Percentiles rank a stretch among this genome's conserved stretches.
Conservation (phyloP, 2,797 vertebrate genomes). For the Megaceryle alcyon region DNA sequence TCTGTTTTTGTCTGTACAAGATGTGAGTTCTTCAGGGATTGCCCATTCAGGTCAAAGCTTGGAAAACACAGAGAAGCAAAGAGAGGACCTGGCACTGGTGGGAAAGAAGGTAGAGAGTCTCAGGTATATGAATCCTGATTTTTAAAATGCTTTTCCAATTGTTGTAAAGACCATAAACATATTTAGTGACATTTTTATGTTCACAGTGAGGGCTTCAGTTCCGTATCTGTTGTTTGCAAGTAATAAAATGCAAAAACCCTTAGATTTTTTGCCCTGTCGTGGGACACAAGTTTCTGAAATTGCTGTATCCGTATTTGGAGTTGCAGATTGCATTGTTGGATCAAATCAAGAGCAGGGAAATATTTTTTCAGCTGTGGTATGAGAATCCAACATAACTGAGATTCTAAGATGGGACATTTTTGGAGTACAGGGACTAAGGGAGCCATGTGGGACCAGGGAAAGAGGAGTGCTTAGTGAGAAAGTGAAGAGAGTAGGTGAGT, state of each 20-base stretch:
- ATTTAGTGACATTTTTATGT: background rate
- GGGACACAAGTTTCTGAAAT: background rate
- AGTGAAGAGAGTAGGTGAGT: accelerated
- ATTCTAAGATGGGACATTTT: background rate
- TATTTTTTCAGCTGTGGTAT: background rate
- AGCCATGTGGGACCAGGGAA: background rate
- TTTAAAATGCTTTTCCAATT: background rate
- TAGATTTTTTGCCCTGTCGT: background rate
- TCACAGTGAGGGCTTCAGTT: background rate
- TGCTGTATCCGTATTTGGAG: background rate
- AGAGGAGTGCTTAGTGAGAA: background rate
- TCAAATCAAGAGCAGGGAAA: background rate
- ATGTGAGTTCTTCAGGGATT: background rate
- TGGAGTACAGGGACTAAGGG: background rate
- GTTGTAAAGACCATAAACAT: background rate
- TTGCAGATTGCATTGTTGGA: background rate
- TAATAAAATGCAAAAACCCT: background rate
- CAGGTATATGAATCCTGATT: background rate
- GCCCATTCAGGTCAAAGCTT: accelerated
- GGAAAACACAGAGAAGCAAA: background rate
- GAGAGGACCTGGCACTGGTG: background rate
- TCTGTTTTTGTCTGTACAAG: background rate
- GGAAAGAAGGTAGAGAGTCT: background rate
- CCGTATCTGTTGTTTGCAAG: background rate
- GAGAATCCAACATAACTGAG: background rate